A percentile compares a stretch with the other conserved stretches of the same genome.
phyloP scores from a whole-genome alignment of 2,113 vertebrate genomes.

The Neolamprologus fasciatus region DNA sequence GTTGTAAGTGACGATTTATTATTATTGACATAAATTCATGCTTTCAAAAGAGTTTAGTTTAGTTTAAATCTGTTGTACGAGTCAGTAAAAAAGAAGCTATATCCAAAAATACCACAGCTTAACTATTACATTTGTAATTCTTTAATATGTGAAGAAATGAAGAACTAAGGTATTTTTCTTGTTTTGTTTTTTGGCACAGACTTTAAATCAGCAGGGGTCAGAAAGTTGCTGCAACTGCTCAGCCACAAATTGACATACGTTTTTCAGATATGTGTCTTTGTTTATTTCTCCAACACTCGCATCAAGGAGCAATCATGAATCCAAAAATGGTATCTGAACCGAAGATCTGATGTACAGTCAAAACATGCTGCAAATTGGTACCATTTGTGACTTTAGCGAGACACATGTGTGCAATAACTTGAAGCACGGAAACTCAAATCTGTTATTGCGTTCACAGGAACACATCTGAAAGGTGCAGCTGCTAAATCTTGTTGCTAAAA shows the following conservation, averaged over 20 bases:
- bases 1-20: background rate
- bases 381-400: background rate
- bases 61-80: background rate
- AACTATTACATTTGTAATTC: background rate
- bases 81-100: background rate
- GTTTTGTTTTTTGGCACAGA: background rate
- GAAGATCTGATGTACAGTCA: background rate
- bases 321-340: background rate
- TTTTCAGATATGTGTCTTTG: background rate
- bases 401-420: background rate
- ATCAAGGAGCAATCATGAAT: background rate
- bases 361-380: background rate
- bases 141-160: background rate
- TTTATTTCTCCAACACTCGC: background rate
- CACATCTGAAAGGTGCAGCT: background rate
- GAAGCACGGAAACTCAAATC: background rate
- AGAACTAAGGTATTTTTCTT: background rate
- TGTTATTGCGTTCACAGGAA: background rate
- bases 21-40: background rate
- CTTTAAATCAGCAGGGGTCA: background rate
- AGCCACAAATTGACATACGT: background rate
- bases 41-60: background rate
- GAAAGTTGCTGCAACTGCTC: background rate
- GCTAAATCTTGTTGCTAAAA: background rate
- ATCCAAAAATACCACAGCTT: background rate